Evolutionary conservation across 2,888 invertebrate species (phyloP).

Genomic region (Pheosia gnoma): DNA sequence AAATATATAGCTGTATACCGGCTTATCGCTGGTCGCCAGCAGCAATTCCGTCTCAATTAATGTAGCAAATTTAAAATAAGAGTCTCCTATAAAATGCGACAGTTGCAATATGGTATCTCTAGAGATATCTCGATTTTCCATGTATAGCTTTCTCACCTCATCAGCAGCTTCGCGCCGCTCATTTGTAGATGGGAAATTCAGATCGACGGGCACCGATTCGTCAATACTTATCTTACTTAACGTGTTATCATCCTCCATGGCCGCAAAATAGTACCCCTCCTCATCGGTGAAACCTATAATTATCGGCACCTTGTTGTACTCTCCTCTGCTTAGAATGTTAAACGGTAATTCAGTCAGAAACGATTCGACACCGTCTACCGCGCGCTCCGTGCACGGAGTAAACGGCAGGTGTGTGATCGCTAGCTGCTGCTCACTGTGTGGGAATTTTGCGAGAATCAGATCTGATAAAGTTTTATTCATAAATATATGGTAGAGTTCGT

Average conservation of each 20-base stretch:
- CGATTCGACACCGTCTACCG: constrained; percentile 20
- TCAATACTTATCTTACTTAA: constrained; percentile 12
- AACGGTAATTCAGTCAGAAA: constrained; percentile 24
- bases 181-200: constrained; percentile 11
- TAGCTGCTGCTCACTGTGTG: constrained; percentile 5
- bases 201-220: constrained; percentile 8
- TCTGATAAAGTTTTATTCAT: constrained; percentile 10
- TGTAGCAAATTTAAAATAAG: constrained; percentile 32
- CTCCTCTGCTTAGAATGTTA: constrained; percentile 21
- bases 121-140: constrained; percentile 52
- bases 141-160: constrained; percentile 51
- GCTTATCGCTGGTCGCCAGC: constrained; percentile 17
- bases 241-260: constrained; percentile 12
- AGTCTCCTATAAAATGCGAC: constrained; percentile 40
- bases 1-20: constrained; percentile 40
- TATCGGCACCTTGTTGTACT: constrained; percentile 36
- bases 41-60: constrained; percentile 35
- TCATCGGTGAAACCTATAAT: constrained; percentile 37
- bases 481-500: constrained; percentile 11
- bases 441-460: constrained; percentile 8
- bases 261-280: constrained; percentile 34
- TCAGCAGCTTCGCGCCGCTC: constrained; percentile 16
- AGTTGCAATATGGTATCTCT: constrained; percentile 45
- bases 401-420: constrained; percentile 1
- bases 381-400: constrained; percentile 16